Base-by-base conservation (phyloP, 1,140 invertebrate genomes). In the Aradophagus sp. region DNA sequence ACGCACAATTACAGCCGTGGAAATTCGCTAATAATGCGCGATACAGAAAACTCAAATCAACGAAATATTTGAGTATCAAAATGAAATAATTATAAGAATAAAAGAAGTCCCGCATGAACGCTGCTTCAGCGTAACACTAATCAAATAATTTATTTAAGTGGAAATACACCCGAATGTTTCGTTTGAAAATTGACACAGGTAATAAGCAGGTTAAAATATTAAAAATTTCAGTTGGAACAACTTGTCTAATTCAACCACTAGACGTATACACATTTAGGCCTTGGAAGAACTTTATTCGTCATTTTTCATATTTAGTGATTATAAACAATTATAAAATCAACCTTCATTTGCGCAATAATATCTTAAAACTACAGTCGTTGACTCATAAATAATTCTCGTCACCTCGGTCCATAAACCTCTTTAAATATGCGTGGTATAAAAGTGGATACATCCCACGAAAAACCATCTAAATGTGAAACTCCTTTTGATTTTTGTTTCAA, bases 301-400 rank as follows among this genome's bases (percentile, higher is more conserved):
- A 53, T 42, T 68, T 68, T 53, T 68, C 53, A 1, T 45, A 68
- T 27, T 3, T 31, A 0, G 39, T 47, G 1, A 44, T 56, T 7
- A 27, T 67, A n/a, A 0, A 41, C 8, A 15, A 47, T 20, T 68
- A 34, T 34, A 34, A 53, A 8, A 36, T 58, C 2, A 68, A 68
- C 19, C 44, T 68, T 12, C 53, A 59, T 47, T 38, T 68, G 7
- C 15, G 63, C 11, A 68, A 68, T 14, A 59, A 59, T 20, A 53
- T 59, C 8, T 15, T 67, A 8, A 67, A 67, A 45, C 12, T 67
- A 0, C 50, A 66, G 16, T 66, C 50, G 0, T 7, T 66, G 6
- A 35, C 35, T 0, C 62, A 66, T 17, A 56, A 56, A 2, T 50
- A 66, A 14, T 58, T 67, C 17, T 52, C 58, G 10, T 68, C 63